A percentile compares a stretch with the other conserved stretches of the same genome.
Conservation (phyloP, 2,888 invertebrate species). For the Mamestra brassicae region DNA sequence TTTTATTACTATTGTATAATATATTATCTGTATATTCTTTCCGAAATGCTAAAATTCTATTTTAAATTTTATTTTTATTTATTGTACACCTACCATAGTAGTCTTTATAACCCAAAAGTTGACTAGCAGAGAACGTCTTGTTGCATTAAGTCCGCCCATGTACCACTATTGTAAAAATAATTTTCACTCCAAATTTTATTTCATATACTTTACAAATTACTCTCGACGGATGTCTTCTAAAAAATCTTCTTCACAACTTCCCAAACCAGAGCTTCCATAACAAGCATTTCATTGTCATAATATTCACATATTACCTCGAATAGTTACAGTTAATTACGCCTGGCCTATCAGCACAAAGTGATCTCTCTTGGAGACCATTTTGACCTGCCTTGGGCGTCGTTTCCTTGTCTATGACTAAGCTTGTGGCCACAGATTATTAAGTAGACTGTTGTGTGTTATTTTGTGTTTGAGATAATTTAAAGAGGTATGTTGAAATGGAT, state of each 20-base stretch:
- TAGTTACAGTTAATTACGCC: slow-evolving; percentile 77
- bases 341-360: slow-evolving; percentile 77
- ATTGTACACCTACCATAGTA: too few relatives aligned
- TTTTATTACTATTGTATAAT: too few relatives aligned
- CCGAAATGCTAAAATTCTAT: too few relatives aligned
- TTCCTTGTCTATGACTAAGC: slow-evolving; percentile 68
- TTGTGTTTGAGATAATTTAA: background rate
- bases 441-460: slow-evolving; percentile 21
- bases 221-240: background rate
- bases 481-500: too few relatives aligned
- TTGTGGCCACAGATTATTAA: slow-evolving; percentile 55
- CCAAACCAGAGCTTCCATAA: background rate
- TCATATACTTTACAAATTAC: too few relatives aligned
- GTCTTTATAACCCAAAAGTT: too few relatives aligned
- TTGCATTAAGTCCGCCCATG: too few relatives aligned
- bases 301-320: slow-evolving; percentile 32
- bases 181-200: too few relatives aligned
- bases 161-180: too few relatives aligned
- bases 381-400: slow-evolving; percentile 81
- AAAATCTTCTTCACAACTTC: background rate
- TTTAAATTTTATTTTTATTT: too few relatives aligned
- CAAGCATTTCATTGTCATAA: slow-evolving; percentile 29
- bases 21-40: too few relatives aligned
- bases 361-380: slow-evolving; percentile 84
- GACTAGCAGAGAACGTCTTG: too few relatives aligned